These are phyloP conservation scores for Dryocosmus kuriphilus DNA, from an alignment of 2,888 invertebrate genomes.

Conservation along the genomic window DNA sequence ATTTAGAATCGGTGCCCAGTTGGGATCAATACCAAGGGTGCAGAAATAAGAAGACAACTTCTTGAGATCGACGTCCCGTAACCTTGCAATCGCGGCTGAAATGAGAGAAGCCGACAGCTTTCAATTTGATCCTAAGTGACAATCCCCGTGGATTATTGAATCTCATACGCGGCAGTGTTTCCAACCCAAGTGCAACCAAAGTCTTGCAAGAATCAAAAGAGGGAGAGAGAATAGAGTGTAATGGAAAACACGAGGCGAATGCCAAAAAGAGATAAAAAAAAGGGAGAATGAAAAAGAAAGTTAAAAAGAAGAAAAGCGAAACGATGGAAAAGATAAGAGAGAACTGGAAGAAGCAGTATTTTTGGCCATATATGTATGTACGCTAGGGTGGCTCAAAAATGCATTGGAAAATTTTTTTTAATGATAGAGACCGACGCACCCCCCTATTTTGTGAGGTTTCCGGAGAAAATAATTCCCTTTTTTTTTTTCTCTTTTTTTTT, in stretches of 20 bases:
- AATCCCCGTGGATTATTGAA: conserved; percentile 67
- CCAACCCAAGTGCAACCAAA: conserved; percentile 36
- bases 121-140: conserved; percentile 66
- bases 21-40: neutral
- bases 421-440: no score
- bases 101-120: conserved; percentile 59
- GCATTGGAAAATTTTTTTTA: no score
- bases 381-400: no score
- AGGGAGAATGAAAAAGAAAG: no score
- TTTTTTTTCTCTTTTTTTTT: no score
- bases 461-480: no score
- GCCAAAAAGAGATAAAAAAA: neutral
- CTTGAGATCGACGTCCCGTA: conserved; percentile 6
- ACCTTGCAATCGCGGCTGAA: conserved; percentile 43
- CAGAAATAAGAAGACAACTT: neutral
- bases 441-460: no score
- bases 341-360: no score
- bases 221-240: neutral
- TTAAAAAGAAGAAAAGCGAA: neutral
- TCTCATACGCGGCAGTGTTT: conserved; percentile 56
- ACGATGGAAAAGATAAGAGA: neutral
- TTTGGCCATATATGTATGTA: no score
- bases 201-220: neutral
- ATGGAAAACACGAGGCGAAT: neutral
- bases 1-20: neutral